Conservation (phyloP, 2,113 vertebrate genomes). For the Rissa tridactyla region DNA sequence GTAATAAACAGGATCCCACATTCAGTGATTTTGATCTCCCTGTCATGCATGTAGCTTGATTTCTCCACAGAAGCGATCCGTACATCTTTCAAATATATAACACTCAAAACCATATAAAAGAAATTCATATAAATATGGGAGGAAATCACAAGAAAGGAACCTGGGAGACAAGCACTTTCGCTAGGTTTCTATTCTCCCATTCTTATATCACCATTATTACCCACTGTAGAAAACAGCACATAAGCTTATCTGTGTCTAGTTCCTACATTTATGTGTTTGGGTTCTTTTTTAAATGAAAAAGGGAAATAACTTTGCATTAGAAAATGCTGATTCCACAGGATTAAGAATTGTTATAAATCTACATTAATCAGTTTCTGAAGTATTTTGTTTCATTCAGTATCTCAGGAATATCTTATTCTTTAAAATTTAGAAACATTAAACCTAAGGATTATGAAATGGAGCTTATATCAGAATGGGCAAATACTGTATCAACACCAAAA, state of each 20-base stretch:
- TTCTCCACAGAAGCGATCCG: neutral
- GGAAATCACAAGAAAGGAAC: neutral
- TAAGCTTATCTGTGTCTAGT: no score
- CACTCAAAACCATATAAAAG: neutral
- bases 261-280: neutral
- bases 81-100: neutral
- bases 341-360: neutral
- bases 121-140: neutral
- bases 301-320: neutral
- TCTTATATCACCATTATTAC: neutral
- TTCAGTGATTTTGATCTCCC: neutral
- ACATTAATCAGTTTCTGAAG: neutral
- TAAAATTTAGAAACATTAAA: neutral
- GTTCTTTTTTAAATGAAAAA: neutral
- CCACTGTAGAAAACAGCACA: neutral
- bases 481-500: neutral
- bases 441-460: neutral
- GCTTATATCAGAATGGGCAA: neutral
- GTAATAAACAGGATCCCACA: neutral
- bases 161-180: neutral
- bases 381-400: neutral
- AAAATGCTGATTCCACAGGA: neutral
- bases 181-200: neutral
- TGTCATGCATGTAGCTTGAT: fast-evolving
- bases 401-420: neutral